Base-by-base conservation (phyloP, 2,888 invertebrate genomes). In the Drosophila melanosoma region DNA sequence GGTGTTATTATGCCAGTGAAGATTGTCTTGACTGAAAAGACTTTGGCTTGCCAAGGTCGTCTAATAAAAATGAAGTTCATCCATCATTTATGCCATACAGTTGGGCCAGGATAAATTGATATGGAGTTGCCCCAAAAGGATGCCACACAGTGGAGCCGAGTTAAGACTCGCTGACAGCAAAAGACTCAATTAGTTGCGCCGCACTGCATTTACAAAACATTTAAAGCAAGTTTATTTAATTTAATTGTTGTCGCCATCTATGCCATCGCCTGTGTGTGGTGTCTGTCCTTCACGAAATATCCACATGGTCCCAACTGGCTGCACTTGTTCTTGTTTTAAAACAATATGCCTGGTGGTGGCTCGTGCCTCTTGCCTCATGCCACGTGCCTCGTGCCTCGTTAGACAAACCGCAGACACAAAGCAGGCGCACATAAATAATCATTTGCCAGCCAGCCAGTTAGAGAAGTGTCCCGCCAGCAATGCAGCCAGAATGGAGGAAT, bases 11-110 rank as follows among this genome's bases (percentile, higher is more conserved):
- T 51, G 62, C 42, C 59, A 45, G 64, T 33, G 36, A 56, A 51
- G 72, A 71, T 51, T 71, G 62, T 35, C 45, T 56, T 56, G 72
- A 40, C 49, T 59, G 53, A 53, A 67, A 71, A 62, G 71, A 52
- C 60, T 69, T 69, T 77, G 60, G 69, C 74, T 70, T 62, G 32
- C 70, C 87, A 84, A 85, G 89, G 87, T 84, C 84, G 85, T 69
- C 66, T 68, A 75, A 87, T 85, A 83, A 85, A 87, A 89, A 87
- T 89, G 70, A 78, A 87, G 73, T 89, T 87, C 85, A 89, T 87
- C 81, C 89, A 89, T 89, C 87, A 89, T 84, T 84, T 61, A 82
- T 74, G 42, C 64, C 73, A 62, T 52, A 54, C 35, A 58, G 62
- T 42, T 45, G 58, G 20, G 15, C 36, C n/a, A 7, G 3, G 23